Evolutionary conservation across 2,888 invertebrate genomes (phyloP).

Genomic region (Macrosiphum euphorbiae): DNA sequence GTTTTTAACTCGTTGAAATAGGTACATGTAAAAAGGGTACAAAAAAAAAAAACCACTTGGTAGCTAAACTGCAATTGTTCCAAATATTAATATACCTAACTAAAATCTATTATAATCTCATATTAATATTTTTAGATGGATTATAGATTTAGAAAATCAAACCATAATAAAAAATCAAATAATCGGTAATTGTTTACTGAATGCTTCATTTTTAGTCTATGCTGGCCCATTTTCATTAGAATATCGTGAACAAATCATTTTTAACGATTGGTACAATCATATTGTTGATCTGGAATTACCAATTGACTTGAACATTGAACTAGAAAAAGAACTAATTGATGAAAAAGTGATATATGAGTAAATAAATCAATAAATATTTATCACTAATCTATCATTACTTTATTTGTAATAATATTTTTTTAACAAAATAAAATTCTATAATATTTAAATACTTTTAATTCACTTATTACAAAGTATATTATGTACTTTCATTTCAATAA

Average conservation of each 20-base stretch:
- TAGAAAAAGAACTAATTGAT: slow-evolving; percentile 46
- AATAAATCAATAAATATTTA: not conserved
- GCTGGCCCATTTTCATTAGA: slow-evolving; percentile 55
- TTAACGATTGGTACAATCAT: slow-evolving; percentile 47
- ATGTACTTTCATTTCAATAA: not conserved
- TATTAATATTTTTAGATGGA: slow-evolving; percentile 75
- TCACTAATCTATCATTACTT: not conserved
- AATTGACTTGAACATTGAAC: slow-evolving; percentile 22
- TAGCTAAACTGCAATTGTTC: no score
- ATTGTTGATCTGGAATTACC: slow-evolving; percentile 38
- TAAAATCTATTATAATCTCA: not conserved
- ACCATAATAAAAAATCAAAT: slow-evolving; percentile 81
- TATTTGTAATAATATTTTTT: not conserved
- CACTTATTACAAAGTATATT: not conserved
- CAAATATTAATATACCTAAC: no score
- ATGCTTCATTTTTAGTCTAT: slow-evolving; percentile 79
- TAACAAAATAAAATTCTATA: not conserved
- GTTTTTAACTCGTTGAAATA: no score
- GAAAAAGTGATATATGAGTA: slow-evolving; percentile 37
- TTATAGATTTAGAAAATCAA: slow-evolving; percentile 79
- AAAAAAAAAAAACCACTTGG: no score
- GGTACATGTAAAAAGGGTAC: no score
- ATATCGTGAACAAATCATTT: slow-evolving; percentile 48
- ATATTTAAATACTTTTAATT: not conserved
- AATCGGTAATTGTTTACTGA: slow-evolving; percentile 86